Evolutionary conservation across 2,113 vertebrate genomes (phyloP), one percentile per base, ranked within the genome.

Genomic region (Gallinago paraguaiae): DNA sequence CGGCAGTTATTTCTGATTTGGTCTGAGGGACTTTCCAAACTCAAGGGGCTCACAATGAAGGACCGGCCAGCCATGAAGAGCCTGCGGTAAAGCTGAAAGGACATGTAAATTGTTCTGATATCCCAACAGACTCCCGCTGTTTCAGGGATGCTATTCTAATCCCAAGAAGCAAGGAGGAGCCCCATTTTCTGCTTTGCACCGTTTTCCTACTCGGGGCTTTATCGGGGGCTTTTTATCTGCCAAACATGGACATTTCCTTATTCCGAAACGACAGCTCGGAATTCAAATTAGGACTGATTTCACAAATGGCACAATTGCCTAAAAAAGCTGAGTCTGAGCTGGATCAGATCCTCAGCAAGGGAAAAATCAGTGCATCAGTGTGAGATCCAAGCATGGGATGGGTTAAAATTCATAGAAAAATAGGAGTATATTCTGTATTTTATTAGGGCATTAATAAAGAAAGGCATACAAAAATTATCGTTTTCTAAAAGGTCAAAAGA

Each of bases 1-100:
- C 48, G 17, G 88, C 88, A 95, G 91, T 96, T 96, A 96, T 96
- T 96, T 95, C 96, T 94, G 96, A 96, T 96, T 94, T 94, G 83
- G 96, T 96, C 86, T 93, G 84, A 93, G 95, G 92, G 88, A 87
- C 96, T 92, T 95, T 94, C 95, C 93, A 95, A 64, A 96, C 95
- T 95, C 95, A 93, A 92, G 90, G 92, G 94, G 92, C 86, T 94
- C 86, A 93, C 92, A 88, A 92, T 91, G 88, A 92, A 94, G 91
- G 88, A 94, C 93, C 89, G 96, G 91, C 80, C 96, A 97, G 95
- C 93, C 95, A 96, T 88, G 91, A 96, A 97, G 91, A 94, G 88
- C 91, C 96, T 43, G 92, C 91, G 92, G 91, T 84, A 92, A 93
- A 94, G 93, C 90, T 96, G 96, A 96, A 96, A 97, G 91, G 74